A percentile compares a stretch with the other conserved stretches of the same genome.
These are phyloP conservation scores for Meiosimyza decipiens DNA, from an alignment of 2,888 invertebrate genomes.

Conservation along the genomic window DNA sequence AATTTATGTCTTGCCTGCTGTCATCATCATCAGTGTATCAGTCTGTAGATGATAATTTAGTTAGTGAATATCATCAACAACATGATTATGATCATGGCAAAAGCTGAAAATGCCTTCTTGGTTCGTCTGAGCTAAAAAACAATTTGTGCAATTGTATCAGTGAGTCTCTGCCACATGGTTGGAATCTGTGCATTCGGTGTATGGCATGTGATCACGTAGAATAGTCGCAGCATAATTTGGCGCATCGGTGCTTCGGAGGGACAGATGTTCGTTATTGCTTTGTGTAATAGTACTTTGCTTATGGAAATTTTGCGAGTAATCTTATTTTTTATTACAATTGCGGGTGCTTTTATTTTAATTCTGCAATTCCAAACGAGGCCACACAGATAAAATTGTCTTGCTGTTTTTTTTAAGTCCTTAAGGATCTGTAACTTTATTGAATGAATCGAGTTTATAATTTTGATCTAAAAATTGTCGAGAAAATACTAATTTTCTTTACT, in stretches of 20 bases:
- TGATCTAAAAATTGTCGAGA: no score
- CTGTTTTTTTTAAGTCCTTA: no score
- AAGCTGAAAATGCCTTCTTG: neutral
- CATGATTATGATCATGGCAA: neutral
- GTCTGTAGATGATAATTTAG: neutral
- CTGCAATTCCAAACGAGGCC: no score
- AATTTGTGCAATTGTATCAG: slow-evolving; percentile 32
- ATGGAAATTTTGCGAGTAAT: no score
- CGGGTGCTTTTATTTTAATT: no score
- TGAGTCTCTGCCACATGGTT: neutral
- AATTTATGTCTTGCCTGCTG: slow-evolving; percentile 34
- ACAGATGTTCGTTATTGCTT: slow-evolving; percentile 1
- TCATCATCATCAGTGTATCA: slow-evolving; percentile 16
- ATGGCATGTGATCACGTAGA: slow-evolving; percentile 38
- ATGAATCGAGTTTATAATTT: no score
- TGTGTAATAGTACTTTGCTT: no score
- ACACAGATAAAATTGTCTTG: no score
- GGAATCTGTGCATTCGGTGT: slow-evolving; percentile 3
- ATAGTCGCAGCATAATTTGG: neutral
- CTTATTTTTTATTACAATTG: no score
- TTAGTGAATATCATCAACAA: neutral
- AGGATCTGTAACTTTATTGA: no score
- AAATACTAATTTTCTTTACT: no score
- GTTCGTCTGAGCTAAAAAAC: slow-evolving; percentile 10
- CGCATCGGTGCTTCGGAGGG: neutral